These are phyloP conservation scores for Diachasma alloeum DNA, from an alignment of 1,140 invertebrate species.

Conservation along the genomic window DNA sequence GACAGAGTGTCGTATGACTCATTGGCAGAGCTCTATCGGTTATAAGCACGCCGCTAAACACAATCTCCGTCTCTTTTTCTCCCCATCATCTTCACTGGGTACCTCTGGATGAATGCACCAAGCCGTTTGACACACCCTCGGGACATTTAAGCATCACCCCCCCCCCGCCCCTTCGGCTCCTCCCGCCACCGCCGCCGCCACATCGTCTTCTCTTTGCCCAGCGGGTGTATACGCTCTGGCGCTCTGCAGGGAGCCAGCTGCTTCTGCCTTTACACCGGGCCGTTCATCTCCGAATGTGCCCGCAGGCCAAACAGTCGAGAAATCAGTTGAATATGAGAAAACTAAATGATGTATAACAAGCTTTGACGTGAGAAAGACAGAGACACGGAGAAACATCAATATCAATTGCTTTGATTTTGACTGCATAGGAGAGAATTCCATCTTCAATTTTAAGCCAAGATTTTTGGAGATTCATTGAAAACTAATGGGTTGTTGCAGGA, in stretches of 20 bases:
- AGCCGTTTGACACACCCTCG: constrained; percentile 25
- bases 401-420: too few relatives aligned
- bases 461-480: too few relatives aligned
- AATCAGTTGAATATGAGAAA: constrained; percentile 18
- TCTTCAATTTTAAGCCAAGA: too few relatives aligned
- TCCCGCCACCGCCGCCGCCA: background rate
- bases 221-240: constrained; percentile 12
- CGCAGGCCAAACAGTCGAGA: background rate
- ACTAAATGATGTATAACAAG: background rate
- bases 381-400: too few relatives aligned
- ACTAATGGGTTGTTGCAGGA: too few relatives aligned
- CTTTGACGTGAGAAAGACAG: background rate
- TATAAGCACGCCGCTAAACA: background rate
- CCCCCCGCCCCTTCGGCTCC: background rate
- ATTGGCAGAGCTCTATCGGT: background rate
- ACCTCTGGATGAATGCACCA: background rate
- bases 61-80: background rate
- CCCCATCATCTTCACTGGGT: background rate
- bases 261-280: constrained; percentile 16
- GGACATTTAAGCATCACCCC: constrained; percentile 23
- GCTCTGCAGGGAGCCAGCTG: constrained; percentile 37
- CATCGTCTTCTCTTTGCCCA: background rate
- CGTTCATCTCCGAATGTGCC: background rate
- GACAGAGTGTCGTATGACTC: background rate
- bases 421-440: too few relatives aligned